These are phyloP conservation scores for Caenorhabditis briggsae DNA, from an alignment of 1,140 invertebrate species.

Conservation along the genomic window DNA sequence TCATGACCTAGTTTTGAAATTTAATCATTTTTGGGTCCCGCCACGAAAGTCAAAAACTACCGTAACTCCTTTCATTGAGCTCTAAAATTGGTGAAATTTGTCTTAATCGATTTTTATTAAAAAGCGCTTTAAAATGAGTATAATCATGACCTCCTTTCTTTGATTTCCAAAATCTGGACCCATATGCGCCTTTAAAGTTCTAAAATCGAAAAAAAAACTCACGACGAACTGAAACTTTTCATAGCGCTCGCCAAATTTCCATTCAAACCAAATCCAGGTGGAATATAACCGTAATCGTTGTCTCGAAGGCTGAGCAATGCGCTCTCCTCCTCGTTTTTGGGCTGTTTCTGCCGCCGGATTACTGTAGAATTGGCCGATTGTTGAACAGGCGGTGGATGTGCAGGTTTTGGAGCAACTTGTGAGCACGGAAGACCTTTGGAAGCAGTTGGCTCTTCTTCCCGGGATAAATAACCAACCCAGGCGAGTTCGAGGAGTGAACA, in stretches of 20 bases:
- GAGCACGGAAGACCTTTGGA: neutral
- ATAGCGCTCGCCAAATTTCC: constrained; percentile 53
- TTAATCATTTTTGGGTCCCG: too few relatives aligned
- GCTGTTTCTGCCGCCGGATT: constrained; percentile 51
- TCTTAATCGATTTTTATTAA: too few relatives aligned
- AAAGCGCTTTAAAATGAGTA: too few relatives aligned
- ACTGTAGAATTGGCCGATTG: constrained; percentile 12
- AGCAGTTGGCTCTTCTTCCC: constrained; percentile 69
- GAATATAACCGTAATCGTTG: constrained; percentile 78
- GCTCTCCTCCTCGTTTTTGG: constrained; percentile 65
- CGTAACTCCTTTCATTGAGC: too few relatives aligned
- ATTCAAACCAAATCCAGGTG: constrained; percentile 69
- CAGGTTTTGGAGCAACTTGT: constrained; percentile 45
- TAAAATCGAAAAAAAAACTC: constrained; percentile 16
- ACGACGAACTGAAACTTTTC: constrained; percentile 52
- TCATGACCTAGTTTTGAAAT: too few relatives aligned
- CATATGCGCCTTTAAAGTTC: too few relatives aligned
- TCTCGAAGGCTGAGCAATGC: constrained; percentile 62
- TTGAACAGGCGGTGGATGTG: constrained; percentile 20
- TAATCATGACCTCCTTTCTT: too few relatives aligned
- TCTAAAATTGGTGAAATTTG: too few relatives aligned
- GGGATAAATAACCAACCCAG: constrained; percentile 74
- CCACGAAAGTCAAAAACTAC: too few relatives aligned
- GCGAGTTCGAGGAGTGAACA: constrained; percentile 76
- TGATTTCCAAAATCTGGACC: too few relatives aligned